A percentile compares a stretch with the other conserved stretches of the same genome.
Evolutionary conservation across 2,113 vertebrate genomes (phyloP).

Genomic region (Corydoras sp.): DNA sequence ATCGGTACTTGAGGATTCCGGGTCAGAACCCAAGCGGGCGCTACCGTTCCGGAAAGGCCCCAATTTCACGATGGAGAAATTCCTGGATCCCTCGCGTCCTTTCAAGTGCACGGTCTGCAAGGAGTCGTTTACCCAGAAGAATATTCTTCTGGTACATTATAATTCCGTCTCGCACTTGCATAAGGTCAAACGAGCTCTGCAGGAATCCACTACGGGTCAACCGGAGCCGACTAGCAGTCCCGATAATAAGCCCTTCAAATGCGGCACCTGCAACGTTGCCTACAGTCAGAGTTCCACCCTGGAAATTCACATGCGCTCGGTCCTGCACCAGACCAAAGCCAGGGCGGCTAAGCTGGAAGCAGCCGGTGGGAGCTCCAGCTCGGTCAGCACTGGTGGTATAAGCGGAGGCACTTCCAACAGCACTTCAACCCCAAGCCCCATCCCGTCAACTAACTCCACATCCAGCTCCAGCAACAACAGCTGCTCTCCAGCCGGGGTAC

Average conservation of each 20-base stretch:
- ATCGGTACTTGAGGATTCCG: constrained; percentile 88
- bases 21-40: constrained; percentile 92
- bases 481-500: constrained; percentile 57
- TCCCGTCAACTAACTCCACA: constrained; percentile 69
- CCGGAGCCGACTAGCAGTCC: constrained; percentile 94
- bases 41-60: constrained; percentile 95
- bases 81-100: constrained; percentile 93
- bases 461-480: constrained; percentile 72
- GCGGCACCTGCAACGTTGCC: constrained; percentile 94
- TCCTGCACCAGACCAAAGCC: constrained; percentile 96
- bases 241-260: constrained; percentile 98
- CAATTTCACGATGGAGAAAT: constrained; percentile 99
- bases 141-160: constrained; percentile 96
- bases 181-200: constrained; percentile 94
- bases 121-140: constrained; percentile 98
- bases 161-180: constrained; percentile 98
- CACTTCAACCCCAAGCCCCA: constrained; percentile 80
- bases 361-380: constrained; percentile 71
- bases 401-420: constrained; percentile 65
- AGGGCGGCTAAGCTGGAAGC: constrained; percentile 96
- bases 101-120: constrained; percentile 99
- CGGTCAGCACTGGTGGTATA: constrained; percentile 64
- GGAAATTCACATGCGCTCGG: constrained; percentile 98
- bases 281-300: constrained; percentile 98
- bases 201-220: constrained; percentile 92